These are phyloP conservation scores for Brevimyrus niger DNA, from an alignment of 2,113 vertebrate genomes.

Conservation along the genomic window DNA sequence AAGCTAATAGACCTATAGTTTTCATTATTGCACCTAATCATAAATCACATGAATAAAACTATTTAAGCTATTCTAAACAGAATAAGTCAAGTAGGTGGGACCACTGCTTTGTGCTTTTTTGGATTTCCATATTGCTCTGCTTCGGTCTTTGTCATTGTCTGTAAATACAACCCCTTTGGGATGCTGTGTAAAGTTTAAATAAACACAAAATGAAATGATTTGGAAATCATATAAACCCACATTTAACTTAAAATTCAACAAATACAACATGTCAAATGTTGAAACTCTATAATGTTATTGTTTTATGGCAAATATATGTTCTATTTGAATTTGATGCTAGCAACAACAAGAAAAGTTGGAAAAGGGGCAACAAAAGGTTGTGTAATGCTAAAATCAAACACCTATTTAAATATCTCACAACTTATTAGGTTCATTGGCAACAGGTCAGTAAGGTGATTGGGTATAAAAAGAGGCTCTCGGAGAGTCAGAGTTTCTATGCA, in stretches of 20 bases:
- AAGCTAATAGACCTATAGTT: not conserved
- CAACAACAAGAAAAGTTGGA: not conserved
- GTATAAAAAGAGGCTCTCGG: not conserved
- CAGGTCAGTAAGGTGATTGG: not conserved
- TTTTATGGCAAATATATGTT: not conserved
- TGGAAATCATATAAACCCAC: not conserved
- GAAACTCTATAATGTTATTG: not conserved
- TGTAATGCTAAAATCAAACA: not conserved
- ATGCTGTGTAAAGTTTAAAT: not conserved
- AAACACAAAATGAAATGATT: not conserved
- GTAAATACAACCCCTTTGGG: not conserved
- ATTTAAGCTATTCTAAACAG: not conserved
- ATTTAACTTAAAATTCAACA: not conserved
- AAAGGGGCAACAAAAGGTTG: not conserved
- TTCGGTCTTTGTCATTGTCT: not conserved
- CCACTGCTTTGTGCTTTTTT: not conserved
- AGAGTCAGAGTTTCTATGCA: no score
- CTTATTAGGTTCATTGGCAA: not conserved
- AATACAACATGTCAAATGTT: not conserved
- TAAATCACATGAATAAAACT: not conserved
- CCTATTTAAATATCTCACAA: not conserved
- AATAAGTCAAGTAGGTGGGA: not conserved
- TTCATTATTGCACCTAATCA: not conserved
- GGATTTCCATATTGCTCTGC: not conserved
- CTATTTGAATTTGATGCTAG: not conserved